Percentiles rank a stretch among this genome's conserved stretches.
Evolutionary conservation across 2,888 invertebrate species (phyloP).

Genomic region (Idaea aversata): DNA sequence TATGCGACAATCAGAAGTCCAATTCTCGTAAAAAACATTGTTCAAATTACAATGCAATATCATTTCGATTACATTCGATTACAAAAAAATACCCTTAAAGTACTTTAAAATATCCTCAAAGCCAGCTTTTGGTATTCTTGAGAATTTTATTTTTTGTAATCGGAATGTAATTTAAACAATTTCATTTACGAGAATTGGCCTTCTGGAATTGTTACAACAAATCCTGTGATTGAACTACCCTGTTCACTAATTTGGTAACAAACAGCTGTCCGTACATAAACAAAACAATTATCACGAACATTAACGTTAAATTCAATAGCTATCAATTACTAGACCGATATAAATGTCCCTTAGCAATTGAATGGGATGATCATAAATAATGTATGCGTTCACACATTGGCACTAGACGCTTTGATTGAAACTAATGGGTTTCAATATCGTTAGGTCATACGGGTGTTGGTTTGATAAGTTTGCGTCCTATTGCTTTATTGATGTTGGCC

Average conservation of each 20-base stretch:
- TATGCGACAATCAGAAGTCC: too few relatives aligned
- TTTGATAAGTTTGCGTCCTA: slow-evolving; percentile 3
- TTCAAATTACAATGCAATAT: too few relatives aligned
- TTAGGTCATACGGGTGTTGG: slow-evolving; percentile 5
- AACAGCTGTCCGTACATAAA: not conserved
- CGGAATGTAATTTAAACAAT: too few relatives aligned
- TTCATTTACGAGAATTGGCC: too few relatives aligned
- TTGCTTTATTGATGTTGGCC: not conserved
- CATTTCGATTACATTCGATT: not conserved
- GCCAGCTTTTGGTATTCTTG: not conserved
- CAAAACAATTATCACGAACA: not conserved
- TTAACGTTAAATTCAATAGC: slow-evolving; percentile 13
- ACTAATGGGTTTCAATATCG: slow-evolving; percentile 31
- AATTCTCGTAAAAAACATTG: too few relatives aligned
- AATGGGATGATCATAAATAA: slow-evolving; percentile 30
- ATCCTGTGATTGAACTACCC: not conserved
- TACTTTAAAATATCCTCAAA: not conserved
- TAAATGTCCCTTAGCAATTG: slow-evolving; percentile 36
- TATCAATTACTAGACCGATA: slow-evolving; percentile 31
- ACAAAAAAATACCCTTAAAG: too few relatives aligned
- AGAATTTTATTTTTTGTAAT: too few relatives aligned
- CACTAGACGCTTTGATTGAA: slow-evolving; percentile 33
- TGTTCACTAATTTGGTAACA: not conserved
- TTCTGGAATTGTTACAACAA: not conserved
- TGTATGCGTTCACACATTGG: slow-evolving; percentile 34